Percentiles rank a stretch among this genome's conserved stretches.
Conservation (phyloP, 2,797 vertebrate species). For the Anisognathus igniventris region DNA sequence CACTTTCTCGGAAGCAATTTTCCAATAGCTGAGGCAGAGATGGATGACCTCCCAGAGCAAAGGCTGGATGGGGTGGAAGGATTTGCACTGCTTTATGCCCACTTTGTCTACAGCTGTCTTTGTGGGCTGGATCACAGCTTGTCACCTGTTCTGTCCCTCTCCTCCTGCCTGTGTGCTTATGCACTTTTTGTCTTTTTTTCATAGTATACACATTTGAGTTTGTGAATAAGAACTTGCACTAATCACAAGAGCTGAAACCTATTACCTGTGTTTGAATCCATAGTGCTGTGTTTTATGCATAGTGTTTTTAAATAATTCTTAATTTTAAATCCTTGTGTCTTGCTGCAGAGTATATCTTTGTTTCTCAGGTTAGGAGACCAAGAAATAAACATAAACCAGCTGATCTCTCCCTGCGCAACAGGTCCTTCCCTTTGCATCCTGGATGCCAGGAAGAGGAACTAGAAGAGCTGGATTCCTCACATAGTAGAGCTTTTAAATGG, state of each 20-base stretch:
- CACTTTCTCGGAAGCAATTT: conserved; percentile 9
- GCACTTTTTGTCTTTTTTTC: background rate
- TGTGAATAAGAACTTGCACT: background rate
- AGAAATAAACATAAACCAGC: background rate
- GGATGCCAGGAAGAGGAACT: background rate
- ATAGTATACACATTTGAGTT: background rate
- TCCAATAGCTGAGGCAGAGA: background rate
- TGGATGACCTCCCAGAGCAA: background rate
- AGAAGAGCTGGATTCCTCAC: background rate
- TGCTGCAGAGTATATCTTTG: background rate
- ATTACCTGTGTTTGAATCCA: accelerated
- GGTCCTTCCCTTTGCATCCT: background rate
- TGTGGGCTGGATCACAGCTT: background rate
- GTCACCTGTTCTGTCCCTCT: background rate
- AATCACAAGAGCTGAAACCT: background rate
- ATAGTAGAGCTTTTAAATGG: background rate
- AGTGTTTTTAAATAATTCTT: background rate
- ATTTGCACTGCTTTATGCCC: background rate
- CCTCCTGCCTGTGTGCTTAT: background rate
- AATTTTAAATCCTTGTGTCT: background rate
- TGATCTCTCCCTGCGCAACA: background rate
- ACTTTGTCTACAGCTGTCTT: background rate
- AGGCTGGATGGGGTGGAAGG: background rate
- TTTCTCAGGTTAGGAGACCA: background rate
- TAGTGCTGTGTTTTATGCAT: background rate